Evolutionary conservation across 2,113 vertebrate species (phyloP).

Genomic region (Megaceryle torquata): DNA sequence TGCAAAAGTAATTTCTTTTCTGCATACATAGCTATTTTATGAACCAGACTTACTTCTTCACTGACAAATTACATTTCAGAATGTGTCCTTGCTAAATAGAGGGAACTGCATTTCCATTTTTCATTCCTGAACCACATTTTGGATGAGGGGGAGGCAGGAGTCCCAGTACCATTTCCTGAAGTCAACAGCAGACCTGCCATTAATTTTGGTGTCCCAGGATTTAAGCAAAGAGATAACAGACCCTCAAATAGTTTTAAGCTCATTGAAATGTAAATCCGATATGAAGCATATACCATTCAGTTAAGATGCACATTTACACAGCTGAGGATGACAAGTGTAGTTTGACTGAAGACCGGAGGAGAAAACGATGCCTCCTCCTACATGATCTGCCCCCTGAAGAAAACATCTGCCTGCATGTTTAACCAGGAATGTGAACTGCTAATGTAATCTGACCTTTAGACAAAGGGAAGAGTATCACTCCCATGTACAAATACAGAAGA

Average conservation of each 20-base stretch:
- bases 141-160: slow-evolving; percentile 45
- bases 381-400: slow-evolving; percentile 67
- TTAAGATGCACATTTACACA: slow-evolving; percentile 55
- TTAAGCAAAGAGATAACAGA: slow-evolving; percentile 48
- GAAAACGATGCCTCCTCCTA: slow-evolving; percentile 56
- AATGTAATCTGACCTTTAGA: slow-evolving; percentile 55
- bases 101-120: slow-evolving; percentile 50
- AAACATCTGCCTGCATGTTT: slow-evolving; percentile 73
- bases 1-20: slow-evolving; percentile 49
- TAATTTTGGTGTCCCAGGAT: slow-evolving; percentile 15
- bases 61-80: slow-evolving; percentile 42
- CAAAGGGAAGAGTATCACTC: slow-evolving; percentile 2
- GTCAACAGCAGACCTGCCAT: slow-evolving; percentile 24
- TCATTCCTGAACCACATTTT: slow-evolving; percentile 25
- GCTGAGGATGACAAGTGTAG: slow-evolving; percentile 49
- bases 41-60: slow-evolving; percentile 32
- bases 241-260: slow-evolving; percentile 23
- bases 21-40: neutral
- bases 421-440: slow-evolving; percentile 61
- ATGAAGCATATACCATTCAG: slow-evolving; percentile 52
- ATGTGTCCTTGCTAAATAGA: slow-evolving; percentile 40
- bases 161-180: slow-evolving; percentile 43
- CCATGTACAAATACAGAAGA: slow-evolving; percentile 10
- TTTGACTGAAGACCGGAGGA: slow-evolving; percentile 55
- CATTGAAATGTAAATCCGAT: slow-evolving; percentile 23